Evolutionary conservation across 2,888 invertebrate genomes (phyloP).

Genomic region (Cryptophagus acutangulus): DNA sequence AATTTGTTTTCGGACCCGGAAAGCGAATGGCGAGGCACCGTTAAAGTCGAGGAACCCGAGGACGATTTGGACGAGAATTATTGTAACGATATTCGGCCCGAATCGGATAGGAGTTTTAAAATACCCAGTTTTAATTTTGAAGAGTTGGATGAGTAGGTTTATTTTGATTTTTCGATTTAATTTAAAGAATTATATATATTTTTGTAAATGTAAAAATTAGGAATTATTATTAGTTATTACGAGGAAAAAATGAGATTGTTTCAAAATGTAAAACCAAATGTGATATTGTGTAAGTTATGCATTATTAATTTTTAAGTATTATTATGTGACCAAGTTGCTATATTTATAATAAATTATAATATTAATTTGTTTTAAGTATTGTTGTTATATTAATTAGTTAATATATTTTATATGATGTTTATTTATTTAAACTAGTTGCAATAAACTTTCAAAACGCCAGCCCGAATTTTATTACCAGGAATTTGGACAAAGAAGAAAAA

Average conservation of each 20-base stretch:
- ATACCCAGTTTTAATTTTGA: background rate
- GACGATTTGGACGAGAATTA: slow-evolving; percentile 24
- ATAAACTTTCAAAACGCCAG: too few relatives aligned
- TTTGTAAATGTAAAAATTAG: slow-evolving; percentile 4
- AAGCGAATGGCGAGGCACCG: slow-evolving; percentile 58
- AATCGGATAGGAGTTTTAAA: slow-evolving; percentile 6
- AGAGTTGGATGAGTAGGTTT: background rate
- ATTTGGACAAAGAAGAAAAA: too few relatives aligned
- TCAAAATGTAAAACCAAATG: background rate
- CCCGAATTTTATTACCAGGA: too few relatives aligned
- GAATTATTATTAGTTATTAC: too few relatives aligned
- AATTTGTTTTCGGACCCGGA: slow-evolving; percentile 67
- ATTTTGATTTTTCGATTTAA: background rate
- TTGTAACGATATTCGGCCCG: background rate
- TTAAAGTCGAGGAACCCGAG: slow-evolving; percentile 41
- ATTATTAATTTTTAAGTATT: slow-evolving; percentile 19
- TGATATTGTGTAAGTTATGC: slow-evolving; percentile 16
- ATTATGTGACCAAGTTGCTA: slow-evolving; percentile 16
- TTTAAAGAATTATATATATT: background rate
- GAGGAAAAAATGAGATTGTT: background rate
- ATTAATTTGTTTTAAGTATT: too few relatives aligned
- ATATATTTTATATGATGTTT: too few relatives aligned
- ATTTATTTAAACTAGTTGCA: too few relatives aligned
- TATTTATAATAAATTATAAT: too few relatives aligned
- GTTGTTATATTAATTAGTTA: too few relatives aligned